Evolutionary conservation across 92 coral and sea anemone species (phyloP).

Genomic region (Phenganax stokvisi): DNA sequence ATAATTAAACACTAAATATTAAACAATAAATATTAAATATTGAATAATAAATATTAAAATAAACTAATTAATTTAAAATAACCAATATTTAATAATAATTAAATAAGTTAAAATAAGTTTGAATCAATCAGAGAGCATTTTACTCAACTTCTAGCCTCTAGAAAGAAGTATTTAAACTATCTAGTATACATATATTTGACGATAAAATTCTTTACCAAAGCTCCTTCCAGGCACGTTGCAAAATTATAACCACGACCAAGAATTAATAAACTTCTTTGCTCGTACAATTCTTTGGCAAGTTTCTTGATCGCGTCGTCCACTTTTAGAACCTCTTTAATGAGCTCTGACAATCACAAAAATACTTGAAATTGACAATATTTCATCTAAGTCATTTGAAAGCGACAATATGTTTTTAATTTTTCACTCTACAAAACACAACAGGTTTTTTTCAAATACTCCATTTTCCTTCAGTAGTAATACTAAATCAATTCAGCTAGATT

Average conservation of each 20-base stretch:
- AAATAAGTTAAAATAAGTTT: neutral
- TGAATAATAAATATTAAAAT: no score
- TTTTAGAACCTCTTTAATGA: slow-evolving; percentile 71
- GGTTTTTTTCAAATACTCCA: no score
- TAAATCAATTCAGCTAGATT: no score
- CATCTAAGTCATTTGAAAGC: no score
- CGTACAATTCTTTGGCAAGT: slow-evolving; percentile 71
- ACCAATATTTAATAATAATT: neutral
- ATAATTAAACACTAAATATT: no score
- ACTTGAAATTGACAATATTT: no score
- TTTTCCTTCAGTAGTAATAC: no score
- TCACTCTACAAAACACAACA: no score
- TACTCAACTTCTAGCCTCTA: neutral
- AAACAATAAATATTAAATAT: no score
- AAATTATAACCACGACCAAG: slow-evolving; percentile 97
- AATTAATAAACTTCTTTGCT: slow-evolving; percentile 85
- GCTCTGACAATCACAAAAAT: slow-evolving; percentile 47
- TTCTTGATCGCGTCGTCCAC: slow-evolving; percentile 73
- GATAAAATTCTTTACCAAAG: slow-evolving; percentile 59
- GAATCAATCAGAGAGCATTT: neutral
- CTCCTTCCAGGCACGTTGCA: slow-evolving; percentile 97
- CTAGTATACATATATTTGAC: neutral
- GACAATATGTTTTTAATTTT: no score
- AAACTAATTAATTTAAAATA: no score
- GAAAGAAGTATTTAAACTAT: neutral